Evolutionary conservation across 1,140 invertebrate species (phyloP).

Genomic region (Drosophila triauraria): DNA sequence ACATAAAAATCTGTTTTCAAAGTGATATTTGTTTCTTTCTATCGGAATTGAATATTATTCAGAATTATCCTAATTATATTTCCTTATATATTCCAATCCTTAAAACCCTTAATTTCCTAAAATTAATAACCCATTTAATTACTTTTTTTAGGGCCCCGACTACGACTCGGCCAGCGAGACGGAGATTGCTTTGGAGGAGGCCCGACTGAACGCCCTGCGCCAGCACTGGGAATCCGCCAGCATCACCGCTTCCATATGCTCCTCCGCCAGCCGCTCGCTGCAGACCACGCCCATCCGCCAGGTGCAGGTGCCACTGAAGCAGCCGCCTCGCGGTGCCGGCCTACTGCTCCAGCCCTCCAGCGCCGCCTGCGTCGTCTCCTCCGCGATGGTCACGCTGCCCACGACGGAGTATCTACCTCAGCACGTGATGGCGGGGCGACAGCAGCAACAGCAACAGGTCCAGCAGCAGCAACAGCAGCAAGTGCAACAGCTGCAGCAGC

Average conservation of each 20-base stretch:
- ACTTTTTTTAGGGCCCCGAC: slow-evolving; percentile 88
- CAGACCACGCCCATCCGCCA: slow-evolving; percentile 83
- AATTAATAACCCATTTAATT: not conserved
- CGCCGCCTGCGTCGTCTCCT: slow-evolving; percentile 33
- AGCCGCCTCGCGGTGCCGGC: slow-evolving; percentile 24
- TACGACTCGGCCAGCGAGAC: slow-evolving; percentile 89
- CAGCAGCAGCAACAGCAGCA: slow-evolving; percentile 40
- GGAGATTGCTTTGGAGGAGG: slow-evolving; percentile 87
- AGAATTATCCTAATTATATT: not conserved
- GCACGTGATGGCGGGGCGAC: slow-evolving; percentile 67
- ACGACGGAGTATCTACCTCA: slow-evolving; percentile 82
- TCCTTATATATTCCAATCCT: no score
- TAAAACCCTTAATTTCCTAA: not conserved
- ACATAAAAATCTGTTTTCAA: not conserved
- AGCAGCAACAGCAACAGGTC: slow-evolving; percentile 68
- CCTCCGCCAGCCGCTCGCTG: slow-evolving; percentile 82
- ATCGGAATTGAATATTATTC: no score
- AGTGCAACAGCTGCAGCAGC: slow-evolving; percentile 50
- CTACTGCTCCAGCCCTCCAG: slow-evolving; percentile 60
- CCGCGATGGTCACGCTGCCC: slow-evolving; percentile 47
- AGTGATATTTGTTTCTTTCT: not conserved
- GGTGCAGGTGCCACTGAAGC: slow-evolving; percentile 68
- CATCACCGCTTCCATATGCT: slow-evolving; percentile 85
- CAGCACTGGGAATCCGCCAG: slow-evolving; percentile 88
- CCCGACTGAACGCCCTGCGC: slow-evolving; percentile 86